A percentile compares a stretch with the other conserved stretches of the same genome.
Conservation (phyloP, 1,140 invertebrate genomes). For the Lutraria rhynchaena region DNA sequence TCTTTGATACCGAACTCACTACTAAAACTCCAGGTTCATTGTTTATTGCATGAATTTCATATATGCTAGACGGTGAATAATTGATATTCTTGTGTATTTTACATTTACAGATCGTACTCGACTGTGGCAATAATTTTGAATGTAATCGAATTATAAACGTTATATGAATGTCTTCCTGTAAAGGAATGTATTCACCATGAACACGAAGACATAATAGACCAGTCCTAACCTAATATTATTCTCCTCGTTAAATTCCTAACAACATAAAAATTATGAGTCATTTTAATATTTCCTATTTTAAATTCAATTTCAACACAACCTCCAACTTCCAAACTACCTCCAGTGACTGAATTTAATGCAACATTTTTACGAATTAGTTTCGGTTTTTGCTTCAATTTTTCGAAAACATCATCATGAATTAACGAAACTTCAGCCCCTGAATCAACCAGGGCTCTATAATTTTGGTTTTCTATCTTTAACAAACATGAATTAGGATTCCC, state of each 20-base stretch:
- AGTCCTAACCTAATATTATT: background rate
- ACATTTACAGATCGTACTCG: too few species aligned
- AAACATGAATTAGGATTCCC: conserved; percentile 4
- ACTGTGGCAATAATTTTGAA: too few species aligned
- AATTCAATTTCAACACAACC: background rate
- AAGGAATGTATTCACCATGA: background rate
- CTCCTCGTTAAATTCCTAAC: background rate
- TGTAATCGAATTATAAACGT: background rate
- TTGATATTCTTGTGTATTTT: too few species aligned
- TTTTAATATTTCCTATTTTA: background rate
- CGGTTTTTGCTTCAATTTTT: background rate
- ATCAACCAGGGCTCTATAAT: background rate
- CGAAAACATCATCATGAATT: background rate
- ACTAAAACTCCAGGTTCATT: background rate
- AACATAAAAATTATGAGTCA: conserved; percentile 1
- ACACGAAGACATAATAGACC: background rate
- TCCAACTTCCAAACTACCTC: background rate
- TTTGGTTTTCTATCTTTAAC: background rate
- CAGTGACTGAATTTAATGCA: background rate
- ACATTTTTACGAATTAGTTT: background rate
- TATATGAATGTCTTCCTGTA: background rate
- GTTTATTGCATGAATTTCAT: too few species aligned
- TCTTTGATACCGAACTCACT: too few species aligned
- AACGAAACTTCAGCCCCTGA: conserved; percentile 3
- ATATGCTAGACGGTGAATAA: too few species aligned